Evolutionary conservation across 2,113 vertebrate species (phyloP), one percentile per base, ranked within the genome.

Genomic region (Zonotrichia leucophrys): DNA sequence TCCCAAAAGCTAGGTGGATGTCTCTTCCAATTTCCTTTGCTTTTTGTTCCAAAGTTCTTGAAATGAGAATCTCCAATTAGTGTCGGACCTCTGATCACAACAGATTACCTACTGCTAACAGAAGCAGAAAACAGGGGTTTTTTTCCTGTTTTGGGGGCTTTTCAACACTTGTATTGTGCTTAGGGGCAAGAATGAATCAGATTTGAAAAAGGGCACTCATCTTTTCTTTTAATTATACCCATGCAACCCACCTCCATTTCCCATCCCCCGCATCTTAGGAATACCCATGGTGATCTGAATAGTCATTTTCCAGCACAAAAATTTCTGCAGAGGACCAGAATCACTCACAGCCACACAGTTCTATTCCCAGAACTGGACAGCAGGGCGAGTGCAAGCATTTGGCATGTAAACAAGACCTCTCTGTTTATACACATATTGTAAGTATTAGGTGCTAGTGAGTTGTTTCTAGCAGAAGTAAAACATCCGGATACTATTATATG

Each of bases 371-470:
- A 64, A 75, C 33, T 1, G 22, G 92, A 77, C 73, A 91, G 90
- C 67, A 93, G 83, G 73, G 83, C 70, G 82, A 95, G 66, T 82
- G 90, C 73, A 95, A 85, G 75, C 87, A 90, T 92, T 94, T 89
- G 92, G 89, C 96, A 96, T 90, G 91, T 96, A 96, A 96, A 97
- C 95, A 97, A 96, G 92, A 85, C 42, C 68, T 77, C 86, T 96
- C 64, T 97, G 97, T 97, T 97, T 97, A 97, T 93, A 96, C 83
- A 96, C 93, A 96, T 78, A 87, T 68, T 94, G 53, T 95, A 95
- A 91, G 94, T 91, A 97, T 95, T 93, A 95, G 89, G 93, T 95
- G 94, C 67, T 88, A 89, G 89, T 88, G 96, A 96, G 81, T 33
- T 94, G 82, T 87, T 95, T 79, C 95, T 62, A 96, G 76, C 62